Evolutionary conservation across 2,113 vertebrate genomes (phyloP), one percentile per base, ranked within the genome.

Genomic region (Cryptomyrus ogoouensis): DNA sequence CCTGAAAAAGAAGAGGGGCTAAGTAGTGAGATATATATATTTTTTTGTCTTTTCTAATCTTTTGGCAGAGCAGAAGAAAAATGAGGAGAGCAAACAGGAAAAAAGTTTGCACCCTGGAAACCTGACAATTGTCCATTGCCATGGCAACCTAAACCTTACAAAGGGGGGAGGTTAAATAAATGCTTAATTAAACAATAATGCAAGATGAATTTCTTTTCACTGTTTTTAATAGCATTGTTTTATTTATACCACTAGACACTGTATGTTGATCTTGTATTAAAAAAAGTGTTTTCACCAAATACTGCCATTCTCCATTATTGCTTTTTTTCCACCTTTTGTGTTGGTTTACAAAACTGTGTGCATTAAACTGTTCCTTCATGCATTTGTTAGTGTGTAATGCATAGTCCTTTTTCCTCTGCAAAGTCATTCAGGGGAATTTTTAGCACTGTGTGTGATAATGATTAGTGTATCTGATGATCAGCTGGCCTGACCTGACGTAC

Each of bases 261-360:
- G 94, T 94, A 94, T 92, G 94, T 91, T 93, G 93, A 92, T 93
- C 94, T 95, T 94, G 94, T 94, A 94, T 94, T 94, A 94, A 93
- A 94, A 94, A 94, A 94, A 92, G 87, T 92, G 93, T 96, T 95
- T 94, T 96, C 95, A 95, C 94, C 95, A 95, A 95, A 92, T 93
- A 94, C 92, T 94, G 93, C 86, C 44, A 87, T 77, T 93, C 39
- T 92, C 93, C 92, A 94, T 95, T 92, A 93, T 95, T 95, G 93
- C 91, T 91, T 94, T 94, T 70, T 13, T 17, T 2, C 31, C 24
- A 86, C 13, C n/a, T 90, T 27, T 77, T 77, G 6, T 47, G 31
- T 62, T 88, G 52, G 19, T 66, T 66, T 58, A 44, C n/a, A 52
- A 15, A 84, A 85, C 21, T 80, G n/a, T 87, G n/a, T 87, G n/a